A percentile compares a stretch with the other conserved stretches of the same genome.
Evolutionary conservation across 2,797 vertebrate species (phyloP).

Genomic region (Hybognathus amarus): DNA sequence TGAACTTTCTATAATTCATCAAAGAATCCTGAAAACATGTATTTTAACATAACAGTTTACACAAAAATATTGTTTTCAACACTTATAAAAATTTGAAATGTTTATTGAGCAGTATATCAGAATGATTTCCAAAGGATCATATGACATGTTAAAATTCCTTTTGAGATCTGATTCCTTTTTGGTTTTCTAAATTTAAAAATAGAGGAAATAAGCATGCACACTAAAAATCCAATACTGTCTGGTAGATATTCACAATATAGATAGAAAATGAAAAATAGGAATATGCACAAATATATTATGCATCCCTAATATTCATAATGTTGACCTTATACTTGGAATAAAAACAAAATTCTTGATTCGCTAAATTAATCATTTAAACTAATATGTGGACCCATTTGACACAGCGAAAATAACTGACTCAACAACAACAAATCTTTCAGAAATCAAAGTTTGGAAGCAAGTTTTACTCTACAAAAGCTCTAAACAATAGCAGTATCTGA

Average conservation of each 20-base stretch:
- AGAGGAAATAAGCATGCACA: not conserved
- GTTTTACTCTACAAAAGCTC: not conserved
- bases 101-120: not conserved
- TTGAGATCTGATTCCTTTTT: too few species aligned
- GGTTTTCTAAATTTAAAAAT: not conserved
- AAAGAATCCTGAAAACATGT: not conserved
- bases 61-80: too few species aligned
- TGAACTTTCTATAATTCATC: not conserved
- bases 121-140: not conserved
- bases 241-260: not conserved
- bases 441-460: not conserved
- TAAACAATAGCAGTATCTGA: not conserved
- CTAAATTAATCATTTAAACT: not conserved
- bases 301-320: not conserved
- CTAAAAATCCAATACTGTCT: not conserved
- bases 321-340: not conserved
- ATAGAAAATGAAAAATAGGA: not conserved
- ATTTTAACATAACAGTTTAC: not conserved
- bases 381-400: not conserved
- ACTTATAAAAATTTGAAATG: not conserved
- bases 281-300: not conserved
- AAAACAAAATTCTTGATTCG: too few species aligned
- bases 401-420: not conserved
- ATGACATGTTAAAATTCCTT: too few species aligned
- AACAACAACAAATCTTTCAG: not conserved